Percentiles rank a stretch among this genome's conserved stretches.
Evolutionary conservation across 37 sponge, comb jelly and placozoan genomes (phyloP).

Genomic region (Oopsacas minuta): DNA sequence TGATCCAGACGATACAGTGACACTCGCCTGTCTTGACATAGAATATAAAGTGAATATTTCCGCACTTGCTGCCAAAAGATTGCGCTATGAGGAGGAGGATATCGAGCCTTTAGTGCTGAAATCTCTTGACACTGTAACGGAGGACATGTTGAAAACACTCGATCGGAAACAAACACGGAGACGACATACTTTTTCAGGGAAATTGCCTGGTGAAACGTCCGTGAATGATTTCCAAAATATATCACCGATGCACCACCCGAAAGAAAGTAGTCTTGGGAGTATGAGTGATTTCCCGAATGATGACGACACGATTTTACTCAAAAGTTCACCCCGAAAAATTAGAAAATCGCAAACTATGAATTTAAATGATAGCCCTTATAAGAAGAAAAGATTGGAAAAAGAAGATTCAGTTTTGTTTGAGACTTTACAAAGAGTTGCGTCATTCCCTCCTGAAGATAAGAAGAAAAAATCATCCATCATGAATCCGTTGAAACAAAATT

Average conservation of each 20-base stretch:
- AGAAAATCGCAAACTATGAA: background rate
- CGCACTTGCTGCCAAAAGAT: background rate
- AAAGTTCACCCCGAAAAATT: background rate
- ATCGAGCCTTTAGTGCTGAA: background rate
- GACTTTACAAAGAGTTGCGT: background rate
- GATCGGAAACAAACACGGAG: constrained; percentile 9
- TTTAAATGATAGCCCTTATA: background rate
- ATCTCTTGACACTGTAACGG: background rate
- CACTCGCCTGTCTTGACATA: background rate
- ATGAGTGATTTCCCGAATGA: constrained; percentile 2
- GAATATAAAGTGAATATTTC: constrained; percentile 12
- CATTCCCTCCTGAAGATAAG: background rate
- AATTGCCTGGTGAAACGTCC: background rate
- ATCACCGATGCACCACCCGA: background rate
- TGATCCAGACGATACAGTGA: background rate
- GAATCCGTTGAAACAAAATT: background rate
- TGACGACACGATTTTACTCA: background rate
- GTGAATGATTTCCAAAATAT: background rate
- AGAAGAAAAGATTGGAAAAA: background rate
- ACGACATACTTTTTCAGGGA: background rate
- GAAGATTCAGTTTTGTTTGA: background rate
- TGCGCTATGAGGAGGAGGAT: background rate
- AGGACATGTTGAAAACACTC: background rate
- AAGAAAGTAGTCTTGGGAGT: constrained; percentile 8
- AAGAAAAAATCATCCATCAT: background rate